These are phyloP conservation scores for Synchiropus splendidus DNA, from an alignment of 2,113 vertebrate genomes.

Conservation along the genomic window DNA sequence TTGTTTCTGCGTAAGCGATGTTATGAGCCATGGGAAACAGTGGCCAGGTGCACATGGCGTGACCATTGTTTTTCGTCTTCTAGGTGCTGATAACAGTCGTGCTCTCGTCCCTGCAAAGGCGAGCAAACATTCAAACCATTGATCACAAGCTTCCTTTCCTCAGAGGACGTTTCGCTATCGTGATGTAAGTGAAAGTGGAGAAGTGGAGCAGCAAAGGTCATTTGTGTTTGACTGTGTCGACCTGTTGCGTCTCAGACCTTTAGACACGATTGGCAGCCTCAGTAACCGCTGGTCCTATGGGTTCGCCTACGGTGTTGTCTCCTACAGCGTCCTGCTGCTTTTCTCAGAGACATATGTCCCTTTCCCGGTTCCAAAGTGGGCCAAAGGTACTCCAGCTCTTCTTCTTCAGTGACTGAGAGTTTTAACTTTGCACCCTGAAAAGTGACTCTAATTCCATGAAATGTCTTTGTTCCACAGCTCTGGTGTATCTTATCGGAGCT, in stretches of 20 bases:
- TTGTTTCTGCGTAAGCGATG: too few relatives aligned
- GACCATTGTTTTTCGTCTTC: constrained; percentile 7
- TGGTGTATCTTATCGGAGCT: constrained; percentile 75
- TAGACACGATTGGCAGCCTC: constrained; percentile 75
- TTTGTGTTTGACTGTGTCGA: neutral
- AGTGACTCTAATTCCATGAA: neutral
- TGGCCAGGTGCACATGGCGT: neutral
- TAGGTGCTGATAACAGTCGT: constrained; percentile 68
- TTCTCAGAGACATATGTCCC: constrained; percentile 73
- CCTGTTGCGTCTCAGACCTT: constrained; percentile 64
- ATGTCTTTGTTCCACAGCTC: constrained; percentile 50
- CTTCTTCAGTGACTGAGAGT: too few relatives aligned
- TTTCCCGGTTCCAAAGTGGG: constrained; percentile 67
- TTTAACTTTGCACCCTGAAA: too few relatives aligned
- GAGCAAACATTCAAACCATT: constrained; percentile 38
- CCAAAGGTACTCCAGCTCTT: constrained; percentile 62
- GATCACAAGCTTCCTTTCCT: constrained; percentile 66
- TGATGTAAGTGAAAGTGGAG: constrained; percentile 71
- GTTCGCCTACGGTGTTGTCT: constrained; percentile 78
- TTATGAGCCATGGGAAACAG: neutral
- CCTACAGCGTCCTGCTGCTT: constrained; percentile 73
- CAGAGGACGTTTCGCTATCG: constrained; percentile 64
- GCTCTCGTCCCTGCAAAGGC: constrained; percentile 75
- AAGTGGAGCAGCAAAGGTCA: too few relatives aligned
- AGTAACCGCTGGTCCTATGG: constrained; percentile 84